Evolutionary conservation across 2,113 vertebrate genomes (phyloP).

Genomic region (Pelobates fuscus): DNA sequence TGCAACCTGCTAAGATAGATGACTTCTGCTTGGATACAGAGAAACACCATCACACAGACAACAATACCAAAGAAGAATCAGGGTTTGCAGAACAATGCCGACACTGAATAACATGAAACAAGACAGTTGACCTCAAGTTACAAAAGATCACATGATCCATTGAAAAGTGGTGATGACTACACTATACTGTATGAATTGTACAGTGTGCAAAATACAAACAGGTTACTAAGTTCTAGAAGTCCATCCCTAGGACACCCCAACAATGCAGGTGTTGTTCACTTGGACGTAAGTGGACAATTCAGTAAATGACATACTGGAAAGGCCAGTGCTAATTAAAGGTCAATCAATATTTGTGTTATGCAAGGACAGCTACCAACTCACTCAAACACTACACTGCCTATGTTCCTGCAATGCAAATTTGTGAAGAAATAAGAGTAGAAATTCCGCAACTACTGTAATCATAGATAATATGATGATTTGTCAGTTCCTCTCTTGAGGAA

Average conservation of each 20-base stretch:
- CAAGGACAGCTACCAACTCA: not conserved
- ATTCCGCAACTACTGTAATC: too few species aligned
- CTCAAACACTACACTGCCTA: not conserved
- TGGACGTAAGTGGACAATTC: not conserved
- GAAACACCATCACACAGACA: not conserved
- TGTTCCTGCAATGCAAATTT: too few species aligned
- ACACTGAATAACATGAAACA: not conserved
- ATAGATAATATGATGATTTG: too few species aligned
- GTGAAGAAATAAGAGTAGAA: too few species aligned
- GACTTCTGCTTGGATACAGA: not conserved
- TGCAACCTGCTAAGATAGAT: not conserved
- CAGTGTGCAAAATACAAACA: not conserved
- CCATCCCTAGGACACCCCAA: not conserved
- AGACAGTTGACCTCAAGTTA: not conserved
- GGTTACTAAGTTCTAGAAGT: not conserved
- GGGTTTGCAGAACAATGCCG: not conserved
- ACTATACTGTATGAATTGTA: not conserved
- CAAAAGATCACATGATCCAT: conserved; percentile 1
- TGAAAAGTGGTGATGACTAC: not conserved
- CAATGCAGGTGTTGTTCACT: not conserved
- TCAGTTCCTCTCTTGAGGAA: too few species aligned
- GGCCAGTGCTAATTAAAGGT: too few species aligned
- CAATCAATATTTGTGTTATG: not conserved
- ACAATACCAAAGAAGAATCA: not conserved
- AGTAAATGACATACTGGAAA: too few species aligned